Base-by-base conservation (phyloP, 37 sponge, comb jelly and placozoan species). In the Diacarnus erythraeanus region DNA sequence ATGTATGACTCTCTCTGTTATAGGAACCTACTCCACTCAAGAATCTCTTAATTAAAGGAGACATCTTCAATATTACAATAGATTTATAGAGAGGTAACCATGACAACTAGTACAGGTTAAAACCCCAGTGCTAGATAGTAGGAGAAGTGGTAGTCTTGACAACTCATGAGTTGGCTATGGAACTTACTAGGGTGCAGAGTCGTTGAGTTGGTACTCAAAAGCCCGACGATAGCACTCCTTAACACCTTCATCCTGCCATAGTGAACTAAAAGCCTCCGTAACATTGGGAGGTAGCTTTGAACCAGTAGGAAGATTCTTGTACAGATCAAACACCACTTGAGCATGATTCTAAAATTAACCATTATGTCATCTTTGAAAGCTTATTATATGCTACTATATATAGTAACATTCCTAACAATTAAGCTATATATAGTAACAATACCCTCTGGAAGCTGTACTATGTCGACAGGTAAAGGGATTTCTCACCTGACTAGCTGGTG, bases 151-250 rank as follows among this genome's bases (percentile, higher is more conserved):
- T 27, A 63, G 64, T 63, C 64, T 63, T n/a, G n/a, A n/a, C n/a
- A n/a, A n/a, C n/a, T n/a, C n/a, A n/a, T 64, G 8, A 64, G n/a
- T n/a, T n/a, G n/a, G n/a, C n/a, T n/a, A n/a, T n/a, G n/a, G 26
- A 56, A 85, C 98, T 91, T 51, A 98, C 98, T 98, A 98, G 6
- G 94, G 91, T 22, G 98, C 98, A 0, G 98, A 98, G 74, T 98
- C 98, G 73, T 98, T 98, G 71, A 98, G 94, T 67, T 98, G 96
- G 82, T 95, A 98, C 84, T 98, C 98, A 78, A 90, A 88, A 25
- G 94, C 94, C 35, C 93, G 79, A 23, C 51, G 42, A 59, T 86
- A 92, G 72, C 92, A 91, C 34, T 86, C 80, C 20, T 89, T 69
- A 23, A 98, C 94, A 30, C 96, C 96, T 2, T 38, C 83, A 65